Conservation (phyloP, 2,888 invertebrate species). For the Pogonocherus hispidulus region DNA sequence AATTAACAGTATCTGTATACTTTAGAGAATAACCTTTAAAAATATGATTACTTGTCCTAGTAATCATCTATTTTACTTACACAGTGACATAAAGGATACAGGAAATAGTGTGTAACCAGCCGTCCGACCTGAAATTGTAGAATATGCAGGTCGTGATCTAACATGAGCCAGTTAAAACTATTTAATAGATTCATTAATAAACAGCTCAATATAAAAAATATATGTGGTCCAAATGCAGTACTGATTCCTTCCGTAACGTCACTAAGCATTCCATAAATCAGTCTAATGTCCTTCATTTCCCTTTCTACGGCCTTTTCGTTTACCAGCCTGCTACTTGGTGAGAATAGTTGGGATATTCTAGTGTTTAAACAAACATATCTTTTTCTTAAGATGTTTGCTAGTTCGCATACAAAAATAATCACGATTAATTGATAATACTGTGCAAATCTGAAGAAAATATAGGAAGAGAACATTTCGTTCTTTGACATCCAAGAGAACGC, state of each 20-base stretch:
- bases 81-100: neutral
- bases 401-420: neutral
- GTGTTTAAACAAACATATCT: neutral
- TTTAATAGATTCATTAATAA: neutral
- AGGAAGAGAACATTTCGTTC: neutral
- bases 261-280: neutral
- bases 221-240: neutral
- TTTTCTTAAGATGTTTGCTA: neutral
- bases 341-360: neutral
- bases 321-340: neutral
- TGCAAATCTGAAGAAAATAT: neutral
- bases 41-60: too few species aligned
- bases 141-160: neutral
- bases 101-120: neutral
- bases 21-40: too few species aligned
- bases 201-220: neutral
- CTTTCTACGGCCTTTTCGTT: neutral
- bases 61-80: neutral
- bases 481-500: neutral
- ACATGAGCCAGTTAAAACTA: neutral
- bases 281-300: neutral
- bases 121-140: neutral
- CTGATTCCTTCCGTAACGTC: neutral
- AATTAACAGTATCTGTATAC: too few species aligned
- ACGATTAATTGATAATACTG: neutral